Base-by-base conservation (phyloP, 2,113 vertebrate species). In the Rhinichthys klamathensis region DNA sequence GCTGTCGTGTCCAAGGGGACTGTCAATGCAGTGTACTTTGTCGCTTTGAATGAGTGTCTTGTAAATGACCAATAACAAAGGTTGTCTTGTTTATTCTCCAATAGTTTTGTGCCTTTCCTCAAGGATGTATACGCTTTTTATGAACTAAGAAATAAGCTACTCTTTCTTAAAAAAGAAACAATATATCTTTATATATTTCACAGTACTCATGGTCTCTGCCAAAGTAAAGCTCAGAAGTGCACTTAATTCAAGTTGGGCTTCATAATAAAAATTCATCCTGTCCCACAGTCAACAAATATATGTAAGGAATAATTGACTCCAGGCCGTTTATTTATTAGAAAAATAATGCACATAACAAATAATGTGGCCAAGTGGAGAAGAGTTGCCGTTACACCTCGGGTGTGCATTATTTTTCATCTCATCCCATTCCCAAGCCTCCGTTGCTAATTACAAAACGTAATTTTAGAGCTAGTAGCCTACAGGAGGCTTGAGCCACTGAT, bases 1-100 rank as follows among this genome's bases (percentile, higher is more conserved):
- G 21, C 56, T 61, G 23, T 15, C 1, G 12, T 60, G 32, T 41
- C 23, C 76, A 79, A 41, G 56, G 76, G 76, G 56, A n/a, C 54
- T 41, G 12, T 79, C 56, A 44, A 25, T 61, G 54, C 25, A 79
- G 76, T 41, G 32, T 30, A 60, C 51, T 77, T 30, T 77, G 76
- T 61, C 13, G 18, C 74, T 32, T 11, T 58, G 32, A 61, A 79
- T 61, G 32, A 35, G 18, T 77, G 75, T 77, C 75, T 77, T 56
- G 30, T 77, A 58, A 32, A 61, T 41, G 23, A 25, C 56, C 76
- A 41, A 79, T 46, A 23, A 84, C 69, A 84, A 84, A 56, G 38
- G 30, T 67, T 32, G 44, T 85, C 35, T 79, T 61, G 76, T 79
- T 60, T 41, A 58, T 60, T 79, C 51, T 77, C 13, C 23, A 25